Base-by-base conservation (phyloP, 2,797 vertebrate species). In the Benthosema pterotum region DNA sequence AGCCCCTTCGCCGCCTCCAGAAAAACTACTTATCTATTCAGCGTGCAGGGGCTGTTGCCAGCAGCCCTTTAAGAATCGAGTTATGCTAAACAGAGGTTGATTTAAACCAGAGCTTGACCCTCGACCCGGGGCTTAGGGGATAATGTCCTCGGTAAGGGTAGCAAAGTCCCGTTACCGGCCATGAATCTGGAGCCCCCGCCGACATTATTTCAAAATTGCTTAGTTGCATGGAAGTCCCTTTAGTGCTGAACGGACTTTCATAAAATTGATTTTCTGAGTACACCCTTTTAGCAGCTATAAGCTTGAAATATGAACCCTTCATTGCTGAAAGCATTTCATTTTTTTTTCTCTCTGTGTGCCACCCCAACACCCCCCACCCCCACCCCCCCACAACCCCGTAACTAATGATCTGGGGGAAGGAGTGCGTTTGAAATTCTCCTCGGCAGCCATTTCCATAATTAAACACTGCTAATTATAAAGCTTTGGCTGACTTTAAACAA, bases 261-360 rank as follows among this genome's bases (percentile, higher is more conserved):
- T 97, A 96, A 96, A 97, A 98, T 98, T 97, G 96, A 98, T 97
- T 98, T 97, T 96, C 94, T 94, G 94, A 97, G 94, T 94, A 94
- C 93, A 95, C 92, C 94, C 95, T 96, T 96, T 97, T 97, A 97
- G 95, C 94, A 94, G 94, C 94, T 95, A 95, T 96, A 94, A 95
- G 94, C 94, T 94, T 98, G 96, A 97, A 98, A 98, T 97, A 97
- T 98, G 95, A 97, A 96, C 94, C 94, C 94, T 96, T 97, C 94
- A 95, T 95, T 94, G 94, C 95, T 91, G 93, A 94, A 96, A 96
- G 94, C 93, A 95, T 96, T 97, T 96, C 93, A 95, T 94, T 95
- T 94, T 88, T 78, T 57, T 62, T 60, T 65, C 62, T 60, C 52
- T 62, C n/a, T n/a, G n/a, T 91, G 32, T 38, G 32, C 32, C 32